These are phyloP conservation scores for Apeira syringaria DNA, from an alignment of 2,888 invertebrate species.

Conservation along the genomic window DNA sequence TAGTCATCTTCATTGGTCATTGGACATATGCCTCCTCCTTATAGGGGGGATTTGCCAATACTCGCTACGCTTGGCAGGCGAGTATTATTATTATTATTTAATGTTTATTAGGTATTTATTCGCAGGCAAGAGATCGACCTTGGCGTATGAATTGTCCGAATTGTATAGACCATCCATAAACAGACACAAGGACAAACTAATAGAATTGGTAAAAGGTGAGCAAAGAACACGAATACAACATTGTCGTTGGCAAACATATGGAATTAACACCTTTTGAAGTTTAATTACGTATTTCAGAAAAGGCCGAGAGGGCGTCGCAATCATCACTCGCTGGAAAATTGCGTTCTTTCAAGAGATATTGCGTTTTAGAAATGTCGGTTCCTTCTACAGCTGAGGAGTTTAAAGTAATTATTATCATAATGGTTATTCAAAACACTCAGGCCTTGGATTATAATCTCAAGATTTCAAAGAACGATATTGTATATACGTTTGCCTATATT, in stretches of 20 bases:
- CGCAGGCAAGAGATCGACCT: constrained; percentile 42
- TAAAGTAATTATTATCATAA: constrained; percentile 43
- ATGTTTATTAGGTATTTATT: constrained; percentile 4
- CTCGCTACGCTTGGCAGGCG: no score
- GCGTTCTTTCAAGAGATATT: constrained; percentile 57
- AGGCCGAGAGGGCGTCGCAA: constrained; percentile 48
- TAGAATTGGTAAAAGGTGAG: constrained; percentile 52
- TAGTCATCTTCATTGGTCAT: no score
- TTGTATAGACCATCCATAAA: constrained; percentile 46
- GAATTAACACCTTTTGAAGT: constrained; percentile 14
- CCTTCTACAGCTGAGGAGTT: constrained; percentile 46
- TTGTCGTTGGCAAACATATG: constrained; percentile 19
- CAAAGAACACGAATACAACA: constrained; percentile 18
- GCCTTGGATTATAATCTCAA: no score
- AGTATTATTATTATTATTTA: no score
- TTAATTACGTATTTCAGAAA: constrained; percentile 44
- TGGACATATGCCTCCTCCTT: no score
- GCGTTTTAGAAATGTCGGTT: constrained; percentile 64
- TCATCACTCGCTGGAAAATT: constrained; percentile 57
- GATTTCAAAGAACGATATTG: no score
- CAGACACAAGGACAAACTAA: constrained; percentile 46
- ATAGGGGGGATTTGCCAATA: no score
- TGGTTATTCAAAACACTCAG: no score
- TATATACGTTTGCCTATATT: no score
- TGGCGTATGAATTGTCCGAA: constrained; percentile 43